Base-by-base conservation (phyloP, 92 coral and sea anemone species). In the Anthopleura xanthogrammica region DNA sequence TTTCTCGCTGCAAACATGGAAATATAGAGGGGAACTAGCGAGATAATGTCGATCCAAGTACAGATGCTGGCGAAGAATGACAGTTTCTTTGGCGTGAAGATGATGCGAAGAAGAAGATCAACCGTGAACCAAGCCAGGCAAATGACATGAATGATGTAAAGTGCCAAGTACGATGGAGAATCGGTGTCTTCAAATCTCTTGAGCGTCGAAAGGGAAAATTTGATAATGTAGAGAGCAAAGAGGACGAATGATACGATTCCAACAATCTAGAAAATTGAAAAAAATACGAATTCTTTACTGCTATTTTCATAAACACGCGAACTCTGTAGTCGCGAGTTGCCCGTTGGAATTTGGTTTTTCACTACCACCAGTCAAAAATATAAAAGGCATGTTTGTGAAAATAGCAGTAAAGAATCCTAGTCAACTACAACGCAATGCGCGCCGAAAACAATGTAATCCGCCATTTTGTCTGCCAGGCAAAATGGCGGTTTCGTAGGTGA, bases 41-140 rank as follows among this genome's bases (percentile, higher is more conserved):
- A 90, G 60, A 94, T 85, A 77, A 96, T 88, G 86, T 96, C 98
- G 36, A 91, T 90, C 98, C 99, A 96, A 40, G 95, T 94, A 83
- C 91, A 87, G 73, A 92, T 80, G 58, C 91, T 92, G 80, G 89
- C 90, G 56, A 92, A 57, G 87, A 96, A 94, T 41, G 91, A 82
- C 71, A 76, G 80, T 80, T 88, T 96, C 14, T 75, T 75, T 4
- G 99, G 99, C 54, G 98, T 85, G 80, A 95, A 92, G 7, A 90
- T 85, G 65, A 90, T 78, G 70, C 98, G 86, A 14, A 96, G 93
- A 6, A 84, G 85, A 57, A 96, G 87, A 72, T 96, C 99, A 77
- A 94, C 64, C 6, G 96, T 87, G 89, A 96, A 96, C 92, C 98
- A 94, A 22, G 93, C 85, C 22, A 92, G 85, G 57, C 91, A 90